Evolutionary conservation across 2,888 invertebrate genomes (phyloP).

Genomic region (Caenorhabditis becei): DNA sequence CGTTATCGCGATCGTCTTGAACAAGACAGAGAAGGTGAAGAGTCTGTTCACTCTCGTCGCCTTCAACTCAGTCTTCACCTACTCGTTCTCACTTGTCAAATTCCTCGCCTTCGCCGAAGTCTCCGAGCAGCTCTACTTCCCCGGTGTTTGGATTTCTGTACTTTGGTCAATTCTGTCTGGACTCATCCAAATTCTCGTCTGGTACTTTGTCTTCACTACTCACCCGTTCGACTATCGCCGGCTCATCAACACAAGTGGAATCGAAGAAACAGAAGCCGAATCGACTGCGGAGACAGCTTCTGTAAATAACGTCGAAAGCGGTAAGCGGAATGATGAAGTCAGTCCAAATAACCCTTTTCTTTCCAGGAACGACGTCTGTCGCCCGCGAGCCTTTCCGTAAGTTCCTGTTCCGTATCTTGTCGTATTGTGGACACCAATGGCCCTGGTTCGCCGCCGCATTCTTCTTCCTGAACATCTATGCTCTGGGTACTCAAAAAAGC

Average conservation of each 20-base stretch:
- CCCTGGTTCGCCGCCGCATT: conserved; percentile 77
- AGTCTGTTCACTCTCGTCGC: conserved; percentile 41
- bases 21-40: conserved; percentile 46
- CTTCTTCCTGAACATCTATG: conserved; percentile 77
- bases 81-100: conserved; percentile 73
- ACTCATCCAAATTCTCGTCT: conserved; percentile 40
- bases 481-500: conserved; percentile 67
- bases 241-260: conserved; percentile 30
- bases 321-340: background rate
- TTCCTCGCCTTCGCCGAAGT: conserved; percentile 77
- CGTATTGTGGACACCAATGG: conserved; percentile 75
- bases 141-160: conserved; percentile 72
- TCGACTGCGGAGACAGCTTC: background rate
- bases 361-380: conserved; percentile 19
- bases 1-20: conserved; percentile 40
- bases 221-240: conserved; percentile 59
- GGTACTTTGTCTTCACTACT: conserved; percentile 64
- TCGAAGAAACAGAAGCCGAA: conserved; percentile 11
- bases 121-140: conserved; percentile 63
- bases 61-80: conserved; percentile 56
- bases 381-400: conserved; percentile 34
- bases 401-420: conserved; percentile 74
- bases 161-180: conserved; percentile 64
- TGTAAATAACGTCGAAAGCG: conserved; percentile 18
- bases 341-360: background rate